Base-by-base conservation (phyloP, 2,113 vertebrate genomes). In the Chrysemys picta region DNA sequence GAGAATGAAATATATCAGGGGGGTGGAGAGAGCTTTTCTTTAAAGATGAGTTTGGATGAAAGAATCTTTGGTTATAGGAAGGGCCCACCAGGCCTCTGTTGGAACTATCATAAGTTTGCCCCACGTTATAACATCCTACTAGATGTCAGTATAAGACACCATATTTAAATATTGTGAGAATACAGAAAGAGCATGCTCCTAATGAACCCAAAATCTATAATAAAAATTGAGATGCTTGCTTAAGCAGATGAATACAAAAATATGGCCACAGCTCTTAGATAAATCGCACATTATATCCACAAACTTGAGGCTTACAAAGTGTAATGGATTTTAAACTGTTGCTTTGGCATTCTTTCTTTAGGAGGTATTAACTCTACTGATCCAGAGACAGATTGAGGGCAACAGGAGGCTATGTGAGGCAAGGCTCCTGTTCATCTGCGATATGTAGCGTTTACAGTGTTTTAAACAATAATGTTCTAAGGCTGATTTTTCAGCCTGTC, bases 401-500 rank as follows among this genome's bases (percentile, higher is more conserved):
- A 96, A 96, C 91, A 96, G 93, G 88, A 97, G 95, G 93, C 88
- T 79, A 38, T 52, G 88, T 87, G 94, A 94, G 24, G 80, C 88
- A 89, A 88, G 42, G 56, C 85, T 96, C 82, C 82, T 89, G 95
- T 95, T 96, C 92, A 92, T 4, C 88, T 52, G 93, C 94, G 54
- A 82, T 56, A 88, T 1, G 0, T 72, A 87, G 84, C 50, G 7
- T 88, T 72, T 85, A 88, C 49, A 98, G 84, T 65, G 53, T 80
- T 96, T 79, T 95, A 80, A 93, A 83, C 84, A 94, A 90, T 91
- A 94, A 88, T 88, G 82, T 97, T 94, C 89, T 97, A 97, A 95
- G 91, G 96, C 93, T 94, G 94, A 92, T 93, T 95, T 91, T 97
- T 56, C 94, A 93, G 93, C 90, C 95, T 95, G 93, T 72, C 94